Conservation (phyloP, 2,113 vertebrate genomes). For the Polypterus bichir region DNA sequence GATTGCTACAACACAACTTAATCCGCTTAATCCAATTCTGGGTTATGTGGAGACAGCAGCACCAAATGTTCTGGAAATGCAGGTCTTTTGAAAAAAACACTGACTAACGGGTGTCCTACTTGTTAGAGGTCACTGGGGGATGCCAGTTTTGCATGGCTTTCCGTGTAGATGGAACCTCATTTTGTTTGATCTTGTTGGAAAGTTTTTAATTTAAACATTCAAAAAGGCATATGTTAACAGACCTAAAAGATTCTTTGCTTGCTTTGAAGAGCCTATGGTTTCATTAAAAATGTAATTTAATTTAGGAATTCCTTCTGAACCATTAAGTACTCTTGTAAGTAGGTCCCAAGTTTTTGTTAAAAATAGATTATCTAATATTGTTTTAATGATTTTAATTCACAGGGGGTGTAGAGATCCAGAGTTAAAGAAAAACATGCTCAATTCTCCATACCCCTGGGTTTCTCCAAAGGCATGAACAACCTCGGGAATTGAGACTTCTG, state of each 20-base stretch:
- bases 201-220: slow-evolving; percentile 7
- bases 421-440: slow-evolving; percentile 1
- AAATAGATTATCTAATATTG: slow-evolving; percentile 3
- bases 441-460: neutral
- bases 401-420: neutral
- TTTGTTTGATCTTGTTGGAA: neutral
- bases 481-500: slow-evolving; percentile 2
- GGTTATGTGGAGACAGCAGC: too few relatives aligned
- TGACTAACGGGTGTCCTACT: too few relatives aligned
- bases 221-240: slow-evolving; percentile 7
- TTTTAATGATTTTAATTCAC: slow-evolving; percentile 9
- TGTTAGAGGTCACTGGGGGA: too few relatives aligned
- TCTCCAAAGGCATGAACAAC: neutral
- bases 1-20: too few relatives aligned
- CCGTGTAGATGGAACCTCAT: neutral
- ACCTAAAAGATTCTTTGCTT: neutral
- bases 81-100: too few relatives aligned
- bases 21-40: too few relatives aligned
- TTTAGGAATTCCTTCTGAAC: slow-evolving; percentile 8
- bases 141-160: too few relatives aligned
- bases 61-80: too few relatives aligned
- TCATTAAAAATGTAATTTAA: slow-evolving; percentile 12
- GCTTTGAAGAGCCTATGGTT: neutral
- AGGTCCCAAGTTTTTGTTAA: neutral
- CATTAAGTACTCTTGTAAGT: slow-evolving; percentile 5